Conservation (phyloP, 2,888 invertebrate species). For the Diplazon laetatorius region DNA sequence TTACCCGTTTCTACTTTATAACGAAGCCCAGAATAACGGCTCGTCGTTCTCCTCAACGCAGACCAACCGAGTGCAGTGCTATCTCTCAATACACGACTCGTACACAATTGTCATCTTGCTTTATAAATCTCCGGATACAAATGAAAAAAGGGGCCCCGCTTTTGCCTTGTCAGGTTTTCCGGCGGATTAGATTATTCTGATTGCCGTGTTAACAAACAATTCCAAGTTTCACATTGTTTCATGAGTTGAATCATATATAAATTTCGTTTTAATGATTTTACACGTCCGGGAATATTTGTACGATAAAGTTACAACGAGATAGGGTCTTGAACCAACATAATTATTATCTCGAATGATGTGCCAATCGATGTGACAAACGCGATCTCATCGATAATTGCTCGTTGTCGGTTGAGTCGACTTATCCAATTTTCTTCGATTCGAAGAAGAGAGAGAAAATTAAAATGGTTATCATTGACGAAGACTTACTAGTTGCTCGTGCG, state of each 20-base stretch:
- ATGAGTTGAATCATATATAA: background rate
- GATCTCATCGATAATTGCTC: too few species aligned
- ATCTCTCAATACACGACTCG: slow-evolving; percentile 15
- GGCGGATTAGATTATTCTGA: background rate
- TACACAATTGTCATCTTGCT: slow-evolving; percentile 7
- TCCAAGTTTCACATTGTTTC: background rate
- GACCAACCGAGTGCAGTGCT: slow-evolving; percentile 11
- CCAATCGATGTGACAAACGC: too few species aligned
- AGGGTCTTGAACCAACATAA: too few species aligned
- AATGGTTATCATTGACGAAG: too few species aligned
- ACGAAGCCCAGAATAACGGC: slow-evolving; percentile 22
- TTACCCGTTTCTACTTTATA: slow-evolving; percentile 42
- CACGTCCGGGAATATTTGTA: too few species aligned
- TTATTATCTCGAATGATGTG: too few species aligned
- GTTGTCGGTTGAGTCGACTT: too few species aligned
- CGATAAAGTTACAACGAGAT: too few species aligned
- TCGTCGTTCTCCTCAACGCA: slow-evolving; percentile 3
- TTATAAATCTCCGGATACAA: background rate
- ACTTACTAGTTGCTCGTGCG: too few species aligned
- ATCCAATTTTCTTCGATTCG: background rate
- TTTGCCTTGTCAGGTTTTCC: too few species aligned
- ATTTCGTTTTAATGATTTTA: too few species aligned
- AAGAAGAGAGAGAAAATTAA: background rate
- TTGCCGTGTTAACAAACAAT: background rate
- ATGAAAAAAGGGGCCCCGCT: too few species aligned